These are phyloP conservation scores for Ahaetulla prasina DNA, from an alignment of 2,113 vertebrate genomes.

Conservation along the genomic window DNA sequence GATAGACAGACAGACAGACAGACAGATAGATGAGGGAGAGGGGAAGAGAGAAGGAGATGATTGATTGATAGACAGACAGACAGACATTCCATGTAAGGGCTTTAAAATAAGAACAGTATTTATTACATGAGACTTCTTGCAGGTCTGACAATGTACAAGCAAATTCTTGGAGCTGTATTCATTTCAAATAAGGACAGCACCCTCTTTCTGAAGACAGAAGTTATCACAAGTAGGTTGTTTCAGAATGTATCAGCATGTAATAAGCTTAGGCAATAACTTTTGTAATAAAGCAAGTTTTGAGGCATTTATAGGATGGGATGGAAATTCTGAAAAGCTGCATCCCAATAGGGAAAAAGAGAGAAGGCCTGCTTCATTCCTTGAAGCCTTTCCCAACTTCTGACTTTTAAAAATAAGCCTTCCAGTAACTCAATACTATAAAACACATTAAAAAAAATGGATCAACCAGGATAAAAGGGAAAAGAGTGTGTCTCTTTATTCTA, in stretches of 20 bases:
- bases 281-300: not conserved
- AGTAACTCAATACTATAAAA: not conserved
- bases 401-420: not conserved
- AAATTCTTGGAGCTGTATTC: not conserved
- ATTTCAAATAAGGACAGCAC: not conserved
- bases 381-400: not conserved
- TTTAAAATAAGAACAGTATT: not conserved
- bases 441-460: not conserved
- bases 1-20: too few relatives aligned
- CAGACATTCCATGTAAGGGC: not conserved
- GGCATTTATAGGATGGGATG: not conserved
- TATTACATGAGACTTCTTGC: not conserved
- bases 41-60: too few relatives aligned
- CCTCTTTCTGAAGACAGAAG: not conserved
- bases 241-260: not conserved
- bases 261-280: not conserved
- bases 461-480: not conserved
- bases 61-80: too few relatives aligned
- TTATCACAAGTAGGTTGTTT: not conserved
- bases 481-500: conserved; percentile 9
- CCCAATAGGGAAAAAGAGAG: not conserved
- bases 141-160: too few relatives aligned
- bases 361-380: not conserved
- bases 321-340: not conserved
- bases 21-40: too few relatives aligned